Evolutionary conservation across 2,113 vertebrate species (phyloP).

Genomic region (Phalacrocorax carbo): DNA sequence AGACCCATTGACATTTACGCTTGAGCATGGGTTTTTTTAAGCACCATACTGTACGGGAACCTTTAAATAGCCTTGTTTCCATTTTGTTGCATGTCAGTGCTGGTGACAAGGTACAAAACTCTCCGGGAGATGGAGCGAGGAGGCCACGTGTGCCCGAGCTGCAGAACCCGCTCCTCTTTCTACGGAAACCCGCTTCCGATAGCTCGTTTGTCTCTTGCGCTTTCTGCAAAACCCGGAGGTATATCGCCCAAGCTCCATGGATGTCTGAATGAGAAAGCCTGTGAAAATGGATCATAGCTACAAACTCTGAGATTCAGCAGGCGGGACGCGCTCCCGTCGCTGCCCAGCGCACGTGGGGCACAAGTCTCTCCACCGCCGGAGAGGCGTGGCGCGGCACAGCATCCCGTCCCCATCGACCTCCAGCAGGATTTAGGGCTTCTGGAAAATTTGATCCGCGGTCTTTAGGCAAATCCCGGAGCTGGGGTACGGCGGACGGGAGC

Average conservation of each 20-base stretch:
- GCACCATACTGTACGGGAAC: neutral
- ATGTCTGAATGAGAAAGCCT: neutral
- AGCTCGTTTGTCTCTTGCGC: neutral
- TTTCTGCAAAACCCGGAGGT: neutral
- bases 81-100: slow-evolving; percentile 16
- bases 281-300: accelerated
- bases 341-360: accelerated
- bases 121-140: neutral
- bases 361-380: accelerated
- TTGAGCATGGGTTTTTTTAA: neutral
- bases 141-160: neutral
- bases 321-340: neutral
- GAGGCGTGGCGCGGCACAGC: accelerated
- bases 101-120: slow-evolving; percentile 30
- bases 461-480: neutral
- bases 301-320: neutral
- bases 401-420: accelerated
- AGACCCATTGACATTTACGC: neutral
- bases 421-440: neutral
- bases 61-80: neutral
- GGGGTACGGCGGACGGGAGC: neutral
- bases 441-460: accelerated
- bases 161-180: neutral
- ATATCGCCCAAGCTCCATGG: neutral
- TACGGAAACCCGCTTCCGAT: neutral